Evolutionary conservation across 2,888 invertebrate genomes (phyloP).

Genomic region (Steinernema hermaphroditum): DNA sequence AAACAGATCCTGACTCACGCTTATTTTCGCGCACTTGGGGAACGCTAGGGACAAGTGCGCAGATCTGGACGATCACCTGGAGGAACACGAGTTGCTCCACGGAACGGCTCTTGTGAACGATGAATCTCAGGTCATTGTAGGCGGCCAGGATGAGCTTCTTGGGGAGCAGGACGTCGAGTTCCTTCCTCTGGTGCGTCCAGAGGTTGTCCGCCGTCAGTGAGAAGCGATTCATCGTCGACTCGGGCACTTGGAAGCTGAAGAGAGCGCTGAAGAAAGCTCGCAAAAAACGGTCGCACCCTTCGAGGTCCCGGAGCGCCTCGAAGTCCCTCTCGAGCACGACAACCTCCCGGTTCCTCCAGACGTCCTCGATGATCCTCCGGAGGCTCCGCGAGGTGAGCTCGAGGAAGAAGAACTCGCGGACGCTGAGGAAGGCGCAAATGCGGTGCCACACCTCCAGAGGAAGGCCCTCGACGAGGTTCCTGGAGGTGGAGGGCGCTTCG

Average conservation of each 20-base stretch:
- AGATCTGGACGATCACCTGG: too few relatives aligned
- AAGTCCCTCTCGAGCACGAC: slow-evolving; percentile 22
- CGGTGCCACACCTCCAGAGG: slow-evolving; percentile 16
- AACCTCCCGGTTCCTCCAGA: background rate
- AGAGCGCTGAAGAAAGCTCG: too few relatives aligned
- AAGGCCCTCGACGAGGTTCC: slow-evolving; percentile 11
- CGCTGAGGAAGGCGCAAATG: slow-evolving; percentile 7
- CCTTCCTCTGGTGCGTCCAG: slow-evolving; percentile 5
- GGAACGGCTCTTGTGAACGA: background rate
- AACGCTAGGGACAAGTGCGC: too few relatives aligned
- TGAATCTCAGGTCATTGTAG: slow-evolving; percentile 26
- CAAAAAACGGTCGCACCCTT: background rate
- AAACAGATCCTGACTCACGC: too few relatives aligned
- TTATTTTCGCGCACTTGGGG: too few relatives aligned
- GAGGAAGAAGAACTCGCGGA: background rate
- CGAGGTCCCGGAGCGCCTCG: background rate
- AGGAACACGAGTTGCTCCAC: slow-evolving; percentile 12
- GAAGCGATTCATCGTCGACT: slow-evolving; percentile 22
- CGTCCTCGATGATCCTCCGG: background rate
- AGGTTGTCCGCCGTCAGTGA: slow-evolving; percentile 23
- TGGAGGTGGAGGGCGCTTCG: slow-evolving; percentile 4
- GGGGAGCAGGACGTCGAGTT: background rate
- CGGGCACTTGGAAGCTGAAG: slow-evolving; percentile 25
- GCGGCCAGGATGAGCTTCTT: background rate
- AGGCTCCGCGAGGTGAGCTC: slow-evolving; percentile 8